Percentiles rank a stretch among this genome's conserved stretches.
These are phyloP conservation scores for Otis tarda DNA, from an alignment of 2,113 vertebrate species.

Conservation along the genomic window DNA sequence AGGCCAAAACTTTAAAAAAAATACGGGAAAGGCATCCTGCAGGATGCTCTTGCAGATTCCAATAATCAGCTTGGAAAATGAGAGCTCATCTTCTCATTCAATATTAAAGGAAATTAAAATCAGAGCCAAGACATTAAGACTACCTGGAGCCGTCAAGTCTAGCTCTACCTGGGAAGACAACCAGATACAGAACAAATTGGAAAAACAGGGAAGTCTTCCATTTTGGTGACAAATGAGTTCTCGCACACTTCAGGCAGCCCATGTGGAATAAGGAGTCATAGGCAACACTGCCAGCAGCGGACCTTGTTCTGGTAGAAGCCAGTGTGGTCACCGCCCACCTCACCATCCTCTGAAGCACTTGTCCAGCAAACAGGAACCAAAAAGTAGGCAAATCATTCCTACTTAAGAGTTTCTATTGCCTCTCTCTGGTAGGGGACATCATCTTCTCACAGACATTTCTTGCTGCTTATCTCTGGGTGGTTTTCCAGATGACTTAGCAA, in stretches of 20 bases:
- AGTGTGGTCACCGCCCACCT: neutral
- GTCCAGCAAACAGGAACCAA: neutral
- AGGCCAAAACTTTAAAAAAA: neutral
- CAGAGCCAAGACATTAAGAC: slow-evolving; percentile 59
- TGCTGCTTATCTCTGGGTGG: neutral
- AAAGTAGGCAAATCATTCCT: neutral
- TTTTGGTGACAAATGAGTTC: slow-evolving; percentile 4
- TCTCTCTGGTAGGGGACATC: neutral
- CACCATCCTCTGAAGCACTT: neutral
- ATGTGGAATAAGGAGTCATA: neutral
- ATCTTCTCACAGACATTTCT: neutral
- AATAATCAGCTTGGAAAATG: slow-evolving; percentile 43
- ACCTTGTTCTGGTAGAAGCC: neutral
- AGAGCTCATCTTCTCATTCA: slow-evolving; percentile 57
- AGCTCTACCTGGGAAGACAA: slow-evolving; percentile 45
- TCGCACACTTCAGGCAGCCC: neutral
- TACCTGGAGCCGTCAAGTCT: slow-evolving; percentile 47
- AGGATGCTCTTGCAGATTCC: slow-evolving; percentile 43
- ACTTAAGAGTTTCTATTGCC: neutral
- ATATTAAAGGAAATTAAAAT: slow-evolving; percentile 64
- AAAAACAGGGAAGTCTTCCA: neutral
- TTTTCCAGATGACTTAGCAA: neutral
- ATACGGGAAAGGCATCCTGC: neutral
- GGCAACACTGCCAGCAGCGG: neutral
- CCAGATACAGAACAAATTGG: slow-evolving; percentile 14